Base-by-base conservation (phyloP, 2,113 vertebrate genomes). In the Ctenodactylus gundi region DNA sequence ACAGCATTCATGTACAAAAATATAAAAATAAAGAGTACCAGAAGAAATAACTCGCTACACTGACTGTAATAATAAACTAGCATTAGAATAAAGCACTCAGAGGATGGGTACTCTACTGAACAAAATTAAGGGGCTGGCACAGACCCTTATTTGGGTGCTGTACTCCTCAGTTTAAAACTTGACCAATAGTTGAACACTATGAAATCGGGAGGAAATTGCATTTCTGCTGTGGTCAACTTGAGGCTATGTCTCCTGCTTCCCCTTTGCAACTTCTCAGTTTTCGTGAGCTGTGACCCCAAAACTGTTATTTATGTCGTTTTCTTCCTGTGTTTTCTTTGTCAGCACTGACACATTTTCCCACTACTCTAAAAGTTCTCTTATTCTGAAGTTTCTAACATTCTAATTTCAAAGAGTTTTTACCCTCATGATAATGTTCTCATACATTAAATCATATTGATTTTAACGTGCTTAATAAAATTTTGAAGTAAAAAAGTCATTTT, bases 391-490 rank as follows among this genome's bases (percentile, higher is more conserved):
- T 85, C 57, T 82, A 53, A 85, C 29, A 73, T 91, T 67, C 77
- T 85, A 46, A 5, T 64, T 94, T 68, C 85, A 91, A 85, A 95
- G 64, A 21, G 27, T 5, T 29, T 70, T n/a, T 85, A 51, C 39
- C 25, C 27, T 44, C 76, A 67, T 92, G 60, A 58, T 18, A 92
- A 92, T 20, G 58, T 60, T 90, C 73, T 90, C 53, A 92, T 91
- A 92, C 58, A 93, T 85, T 85, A 62, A 93, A 75, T 90, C 23
- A 75, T 93, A 92, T 93, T 91, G 93, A 97, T 93, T 94, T 96
- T 84, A 93, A 83, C 81, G 15, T 2, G 2, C 36, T 94, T 94
- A 76, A 58, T 96, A 96, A 73, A 39, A 51, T 76, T 88, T 67
- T 88, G 53, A 84, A 81, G 62, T 77, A 88, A 91, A 91, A 92